Percentiles rank a stretch among this genome's conserved stretches.
Conservation (phyloP, 2,888 invertebrate species). For the Drosophila setosimentum region DNA sequence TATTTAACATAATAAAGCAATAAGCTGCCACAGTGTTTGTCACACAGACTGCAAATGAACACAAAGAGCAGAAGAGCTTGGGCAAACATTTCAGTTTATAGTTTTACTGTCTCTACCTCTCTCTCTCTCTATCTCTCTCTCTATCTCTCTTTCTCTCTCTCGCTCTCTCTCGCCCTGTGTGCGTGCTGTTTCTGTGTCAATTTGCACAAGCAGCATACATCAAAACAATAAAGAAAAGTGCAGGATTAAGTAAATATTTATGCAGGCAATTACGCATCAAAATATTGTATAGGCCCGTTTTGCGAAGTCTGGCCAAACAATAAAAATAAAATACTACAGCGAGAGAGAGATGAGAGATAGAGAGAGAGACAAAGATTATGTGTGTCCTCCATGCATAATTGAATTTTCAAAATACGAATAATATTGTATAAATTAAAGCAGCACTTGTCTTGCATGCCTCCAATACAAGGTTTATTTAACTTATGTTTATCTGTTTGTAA, state of each 20-base stretch:
- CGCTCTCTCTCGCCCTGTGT: conserved; percentile 14
- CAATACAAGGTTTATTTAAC: neutral
- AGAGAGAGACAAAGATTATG: neutral
- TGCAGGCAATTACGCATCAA: conserved; percentile 59
- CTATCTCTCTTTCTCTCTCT: conserved; percentile 1
- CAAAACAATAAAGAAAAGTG: conserved; percentile 65
- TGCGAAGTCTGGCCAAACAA: conserved; percentile 12
- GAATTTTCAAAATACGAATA: conserved; percentile 4
- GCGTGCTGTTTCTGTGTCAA: conserved; percentile 63
- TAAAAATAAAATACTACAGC: neutral
- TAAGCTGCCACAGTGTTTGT: conserved; percentile 64
- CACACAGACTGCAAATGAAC: conserved; percentile 13
- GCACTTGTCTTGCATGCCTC: neutral
- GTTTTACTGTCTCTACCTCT: conserved; percentile 3
- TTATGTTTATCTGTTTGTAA: neutral
- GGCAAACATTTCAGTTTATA: conserved; percentile 41
- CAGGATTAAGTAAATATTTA: conserved; percentile 68
- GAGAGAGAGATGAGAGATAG: neutral
- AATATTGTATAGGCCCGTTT: conserved; percentile 35
- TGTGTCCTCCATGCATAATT: conserved; percentile 42
- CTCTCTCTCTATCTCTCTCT: conserved; percentile 3
- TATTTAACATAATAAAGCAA: conserved; percentile 78
- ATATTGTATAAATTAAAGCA: conserved; percentile 1
- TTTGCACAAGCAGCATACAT: conserved; percentile 44
- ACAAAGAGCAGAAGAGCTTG: conserved; percentile 28